Conservation (phyloP, 2,888 invertebrate genomes). For the Empis livida region DNA sequence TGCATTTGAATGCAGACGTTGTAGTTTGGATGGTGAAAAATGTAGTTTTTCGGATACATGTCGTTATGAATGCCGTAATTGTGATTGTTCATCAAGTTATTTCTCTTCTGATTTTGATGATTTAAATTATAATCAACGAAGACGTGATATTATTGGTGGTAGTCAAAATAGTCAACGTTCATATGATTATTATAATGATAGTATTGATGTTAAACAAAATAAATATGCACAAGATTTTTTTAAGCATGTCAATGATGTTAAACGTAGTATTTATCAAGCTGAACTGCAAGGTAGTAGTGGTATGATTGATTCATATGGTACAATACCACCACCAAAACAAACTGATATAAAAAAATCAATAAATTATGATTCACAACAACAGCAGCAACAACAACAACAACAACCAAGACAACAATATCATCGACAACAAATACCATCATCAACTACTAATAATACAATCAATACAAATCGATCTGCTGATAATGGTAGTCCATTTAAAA, state of each 20-base stretch:
- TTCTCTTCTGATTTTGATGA: conserved; percentile 37
- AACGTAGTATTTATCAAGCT: conserved; percentile 33
- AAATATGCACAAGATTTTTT: conserved; percentile 37
- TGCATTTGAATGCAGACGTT: conserved; percentile 33
- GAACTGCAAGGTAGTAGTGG: conserved; percentile 26
- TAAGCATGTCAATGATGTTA: conserved; percentile 36
- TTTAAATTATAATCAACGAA: conserved; percentile 23
- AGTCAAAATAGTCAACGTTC: conserved; percentile 19
- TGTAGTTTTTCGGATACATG: conserved; percentile 35
- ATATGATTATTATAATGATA: conserved; percentile 17
- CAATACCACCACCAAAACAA: conserved; percentile 9
- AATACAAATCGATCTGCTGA: neutral
- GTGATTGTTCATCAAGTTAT: conserved; percentile 36
- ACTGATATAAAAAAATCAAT: conserved; percentile 9
- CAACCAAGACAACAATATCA: conserved; percentile 12
- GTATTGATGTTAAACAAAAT: conserved; percentile 29
- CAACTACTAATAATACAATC: neutral
- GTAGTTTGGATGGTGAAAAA: conserved; percentile 32
- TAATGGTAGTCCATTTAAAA: conserved; percentile 7
- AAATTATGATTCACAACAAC: neutral
- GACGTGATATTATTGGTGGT: conserved; percentile 11
- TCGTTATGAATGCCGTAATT: conserved; percentile 33
- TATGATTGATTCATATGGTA: conserved; percentile 6
- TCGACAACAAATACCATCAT: neutral
- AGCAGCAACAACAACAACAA: conserved; percentile 1